Conservation (phyloP, 2,113 vertebrate species). For the Sminthopsis crassicaudata region DNA sequence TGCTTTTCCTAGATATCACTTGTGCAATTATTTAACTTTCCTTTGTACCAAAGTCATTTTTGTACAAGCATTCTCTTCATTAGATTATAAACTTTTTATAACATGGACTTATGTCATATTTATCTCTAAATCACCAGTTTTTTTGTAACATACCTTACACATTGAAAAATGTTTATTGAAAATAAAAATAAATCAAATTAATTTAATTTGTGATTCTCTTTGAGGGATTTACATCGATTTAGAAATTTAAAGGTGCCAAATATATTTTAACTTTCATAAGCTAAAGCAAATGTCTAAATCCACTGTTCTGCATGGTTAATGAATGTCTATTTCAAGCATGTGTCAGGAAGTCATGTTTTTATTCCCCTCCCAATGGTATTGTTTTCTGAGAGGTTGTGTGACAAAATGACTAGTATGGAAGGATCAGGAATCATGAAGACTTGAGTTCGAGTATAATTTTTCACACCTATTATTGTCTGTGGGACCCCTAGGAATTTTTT, state of each 20-base stretch:
- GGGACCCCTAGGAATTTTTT: too few species aligned
- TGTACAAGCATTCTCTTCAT: too few species aligned
- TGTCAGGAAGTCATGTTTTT: not conserved
- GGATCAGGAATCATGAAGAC: not conserved
- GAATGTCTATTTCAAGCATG: not conserved
- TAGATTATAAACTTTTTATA: too few species aligned
- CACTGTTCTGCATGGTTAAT: not conserved
- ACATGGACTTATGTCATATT: too few species aligned
- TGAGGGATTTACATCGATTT: slow-evolving; percentile 17
- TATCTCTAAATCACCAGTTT: too few species aligned
- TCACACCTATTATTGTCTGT: not conserved
- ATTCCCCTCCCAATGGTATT: not conserved
- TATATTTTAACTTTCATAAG: slow-evolving; percentile 42
- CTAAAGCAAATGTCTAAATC: slow-evolving; percentile 19
- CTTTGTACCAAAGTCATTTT: too few species aligned
- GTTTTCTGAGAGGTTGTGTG: not conserved
- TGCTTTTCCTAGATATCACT: too few species aligned
- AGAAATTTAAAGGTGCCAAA: not conserved
- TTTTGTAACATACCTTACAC: not conserved
- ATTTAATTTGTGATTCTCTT: not conserved
- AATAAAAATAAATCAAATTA: slow-evolving; percentile 1
- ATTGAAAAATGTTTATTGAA: slow-evolving; percentile 25
- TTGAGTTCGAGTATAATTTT: not conserved
- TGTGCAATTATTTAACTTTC: too few species aligned
- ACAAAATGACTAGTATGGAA: not conserved